These are phyloP conservation scores for Dasypus novemcinctus DNA, from an alignment of 2,113 vertebrate species.

Conservation along the genomic window DNA sequence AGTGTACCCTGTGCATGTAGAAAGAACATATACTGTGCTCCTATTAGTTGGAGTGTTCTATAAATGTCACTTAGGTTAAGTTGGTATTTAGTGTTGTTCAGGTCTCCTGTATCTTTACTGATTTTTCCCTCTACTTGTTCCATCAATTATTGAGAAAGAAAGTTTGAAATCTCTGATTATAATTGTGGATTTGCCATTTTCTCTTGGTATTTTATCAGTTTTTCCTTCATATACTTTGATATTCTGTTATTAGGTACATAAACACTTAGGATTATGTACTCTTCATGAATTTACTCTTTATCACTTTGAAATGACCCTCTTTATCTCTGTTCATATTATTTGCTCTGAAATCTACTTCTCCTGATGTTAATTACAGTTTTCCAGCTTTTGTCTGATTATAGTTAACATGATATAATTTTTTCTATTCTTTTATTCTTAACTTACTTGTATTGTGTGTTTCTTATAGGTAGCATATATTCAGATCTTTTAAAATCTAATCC, in stretches of 20 bases:
- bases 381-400: background rate
- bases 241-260: background rate
- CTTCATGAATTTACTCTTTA: background rate
- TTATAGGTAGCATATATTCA: background rate
- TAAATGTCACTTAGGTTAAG: background rate
- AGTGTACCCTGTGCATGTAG: background rate
- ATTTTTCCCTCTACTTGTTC: background rate
- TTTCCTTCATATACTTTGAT: background rate
- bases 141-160: background rate
- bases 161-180: background rate
- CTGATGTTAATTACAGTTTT: background rate
- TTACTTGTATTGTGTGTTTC: background rate
- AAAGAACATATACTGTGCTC: background rate
- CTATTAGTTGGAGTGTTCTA: background rate
- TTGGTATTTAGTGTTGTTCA: background rate
- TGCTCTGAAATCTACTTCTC: background rate
- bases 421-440: background rate
- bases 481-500: background rate
- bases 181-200: background rate
- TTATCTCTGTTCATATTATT: background rate
- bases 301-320: background rate
- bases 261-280: background rate
- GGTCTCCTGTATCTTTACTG: background rate
- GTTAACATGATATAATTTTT: background rate
- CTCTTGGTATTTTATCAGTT: background rate